Evolutionary conservation across 2,888 invertebrate genomes (phyloP).

Genomic region (Tromatobia lineatoria): DNA sequence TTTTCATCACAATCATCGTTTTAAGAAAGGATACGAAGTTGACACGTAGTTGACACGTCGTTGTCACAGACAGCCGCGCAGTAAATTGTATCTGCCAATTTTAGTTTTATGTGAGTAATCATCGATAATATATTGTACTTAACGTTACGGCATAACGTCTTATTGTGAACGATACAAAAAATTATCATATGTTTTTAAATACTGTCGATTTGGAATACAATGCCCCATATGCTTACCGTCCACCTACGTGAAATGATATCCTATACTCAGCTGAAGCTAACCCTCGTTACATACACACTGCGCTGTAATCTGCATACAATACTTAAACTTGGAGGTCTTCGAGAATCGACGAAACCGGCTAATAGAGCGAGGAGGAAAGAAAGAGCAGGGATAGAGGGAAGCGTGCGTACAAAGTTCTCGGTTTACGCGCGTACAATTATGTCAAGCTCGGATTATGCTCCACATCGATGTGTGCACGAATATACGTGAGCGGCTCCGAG

Average conservation of each 20-base stretch:
- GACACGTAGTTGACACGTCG: no score
- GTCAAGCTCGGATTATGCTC: conserved; percentile 64
- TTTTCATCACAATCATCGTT: no score
- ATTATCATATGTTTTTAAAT: no score
- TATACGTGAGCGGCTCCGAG: not conserved
- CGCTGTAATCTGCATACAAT: conserved; percentile 10
- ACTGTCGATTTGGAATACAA: no score
- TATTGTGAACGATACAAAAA: no score
- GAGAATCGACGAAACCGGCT: conserved; percentile 63
- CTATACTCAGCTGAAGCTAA: not conserved
- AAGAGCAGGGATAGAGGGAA: conserved; percentile 11
- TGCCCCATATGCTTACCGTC: not conserved
- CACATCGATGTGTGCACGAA: conserved; percentile 40
- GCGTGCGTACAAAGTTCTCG: conserved; percentile 49
- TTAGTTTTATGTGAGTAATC: no score
- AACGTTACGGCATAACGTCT: no score
- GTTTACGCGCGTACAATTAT: conserved; percentile 63
- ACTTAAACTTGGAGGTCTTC: conserved; percentile 65
- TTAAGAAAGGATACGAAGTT: no score
- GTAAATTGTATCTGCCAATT: no score
- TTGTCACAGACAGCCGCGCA: no score
- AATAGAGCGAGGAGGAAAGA: not conserved
- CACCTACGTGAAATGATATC: not conserved
- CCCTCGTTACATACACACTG: not conserved
- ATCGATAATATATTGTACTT: no score